Conservation (phyloP, 2,888 invertebrate species). For the Noctua pronuba region DNA sequence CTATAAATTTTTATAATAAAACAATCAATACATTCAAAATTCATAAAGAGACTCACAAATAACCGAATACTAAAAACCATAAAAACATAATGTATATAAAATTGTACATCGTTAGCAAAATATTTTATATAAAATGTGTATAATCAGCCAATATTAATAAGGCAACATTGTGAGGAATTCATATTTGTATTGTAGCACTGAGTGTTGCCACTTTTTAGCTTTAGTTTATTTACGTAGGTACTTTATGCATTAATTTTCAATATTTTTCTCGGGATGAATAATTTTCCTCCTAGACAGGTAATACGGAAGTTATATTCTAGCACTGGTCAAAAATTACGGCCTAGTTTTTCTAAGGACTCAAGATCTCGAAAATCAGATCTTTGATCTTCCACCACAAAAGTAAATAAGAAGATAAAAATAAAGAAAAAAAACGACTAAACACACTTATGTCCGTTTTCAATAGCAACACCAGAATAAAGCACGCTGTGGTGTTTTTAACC, state of each 20-base stretch:
- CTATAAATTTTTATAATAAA: constrained; percentile 9
- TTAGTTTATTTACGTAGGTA: background rate
- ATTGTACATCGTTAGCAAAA: constrained; percentile 59
- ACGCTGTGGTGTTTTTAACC: background rate
- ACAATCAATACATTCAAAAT: constrained; percentile 39
- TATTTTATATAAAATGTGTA: constrained; percentile 36
- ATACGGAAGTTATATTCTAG: background rate
- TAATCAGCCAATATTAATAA: constrained; percentile 33
- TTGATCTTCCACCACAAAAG: background rate
- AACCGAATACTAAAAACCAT: constrained; percentile 16
- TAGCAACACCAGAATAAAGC: background rate
- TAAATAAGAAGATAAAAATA: constrained; percentile 1
- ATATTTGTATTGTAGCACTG: background rate
- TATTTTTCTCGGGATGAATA: background rate
- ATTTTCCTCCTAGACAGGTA: background rate
- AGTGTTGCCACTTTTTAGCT: background rate
- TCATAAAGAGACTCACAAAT: constrained; percentile 44
- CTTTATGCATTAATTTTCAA: background rate
- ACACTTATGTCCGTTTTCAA: background rate
- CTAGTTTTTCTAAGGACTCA: background rate
- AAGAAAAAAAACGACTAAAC: constrained; percentile 16
- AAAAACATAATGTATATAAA: constrained; percentile 31
- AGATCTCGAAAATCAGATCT: constrained; percentile 39
- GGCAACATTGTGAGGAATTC: constrained; percentile 42
- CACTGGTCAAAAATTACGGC: background rate